phyloP scores from a whole-genome alignment of 53 echinoderm and acorn worm genomes.

The Patiria pectinifera region DNA sequence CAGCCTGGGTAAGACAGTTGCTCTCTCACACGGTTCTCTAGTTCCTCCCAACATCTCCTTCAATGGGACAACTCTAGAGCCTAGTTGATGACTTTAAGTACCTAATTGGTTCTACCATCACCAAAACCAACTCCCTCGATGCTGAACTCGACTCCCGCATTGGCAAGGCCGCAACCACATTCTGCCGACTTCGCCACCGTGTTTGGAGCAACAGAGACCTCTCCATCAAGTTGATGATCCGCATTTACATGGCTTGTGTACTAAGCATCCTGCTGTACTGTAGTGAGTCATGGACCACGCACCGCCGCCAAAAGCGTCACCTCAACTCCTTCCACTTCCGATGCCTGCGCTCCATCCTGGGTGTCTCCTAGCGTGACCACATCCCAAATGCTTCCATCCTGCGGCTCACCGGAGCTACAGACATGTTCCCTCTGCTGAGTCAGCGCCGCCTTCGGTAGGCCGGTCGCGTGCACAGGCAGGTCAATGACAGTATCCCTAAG shows the following conservation, averaged over 20 bases:
- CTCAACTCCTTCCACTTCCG: too few species aligned
- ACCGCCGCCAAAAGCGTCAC: background rate
- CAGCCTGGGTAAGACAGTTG: background rate
- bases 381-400: too few species aligned
- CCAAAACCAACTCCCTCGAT: conserved; percentile 7
- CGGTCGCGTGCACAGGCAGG: conserved; percentile 23
- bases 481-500: conserved; percentile 32
- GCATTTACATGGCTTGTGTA: background rate
- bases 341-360: conserved; percentile 7
- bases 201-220: conserved; percentile 17
- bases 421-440: background rate
- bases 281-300: background rate
- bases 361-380: background rate
- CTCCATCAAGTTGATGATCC: background rate
- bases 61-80: conserved; percentile 9
- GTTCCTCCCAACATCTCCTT: background rate
- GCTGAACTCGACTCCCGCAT: conserved; percentile 25
- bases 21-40: background rate
- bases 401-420: background rate
- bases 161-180: conserved; percentile 32
- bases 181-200: background rate
- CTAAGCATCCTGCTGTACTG: background rate
- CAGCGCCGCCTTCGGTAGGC: conserved; percentile 16
- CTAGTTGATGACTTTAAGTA: background rate
- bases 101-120: conserved; percentile 38